These are phyloP conservation scores for Temnothorax rugatulus DNA, from an alignment of 2,888 invertebrate species.

Conservation along the genomic window DNA sequence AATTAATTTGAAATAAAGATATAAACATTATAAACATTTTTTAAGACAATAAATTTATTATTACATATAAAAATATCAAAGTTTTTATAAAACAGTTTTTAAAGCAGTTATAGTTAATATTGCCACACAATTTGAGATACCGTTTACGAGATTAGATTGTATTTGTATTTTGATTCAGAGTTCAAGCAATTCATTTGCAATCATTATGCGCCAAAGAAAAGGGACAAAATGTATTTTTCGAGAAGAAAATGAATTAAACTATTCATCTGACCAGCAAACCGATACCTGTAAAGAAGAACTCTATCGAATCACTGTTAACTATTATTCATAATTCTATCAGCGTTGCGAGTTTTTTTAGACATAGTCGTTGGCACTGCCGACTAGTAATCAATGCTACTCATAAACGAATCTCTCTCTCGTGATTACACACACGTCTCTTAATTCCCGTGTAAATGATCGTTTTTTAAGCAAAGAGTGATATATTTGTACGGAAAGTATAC, in stretches of 20 bases:
- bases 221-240: slow-evolving; percentile 68
- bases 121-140: background rate
- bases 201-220: slow-evolving; percentile 38
- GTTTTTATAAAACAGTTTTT: background rate
- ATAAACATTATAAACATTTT: background rate
- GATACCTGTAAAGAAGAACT: slow-evolving; percentile 77
- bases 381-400: slow-evolving; percentile 51
- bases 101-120: background rate
- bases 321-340: slow-evolving; percentile 73
- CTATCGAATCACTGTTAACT: slow-evolving; percentile 71
- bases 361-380: slow-evolving; percentile 56
- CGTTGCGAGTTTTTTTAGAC: slow-evolving; percentile 63
- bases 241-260: slow-evolving; percentile 61
- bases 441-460: slow-evolving; percentile 48
- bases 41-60: background rate
- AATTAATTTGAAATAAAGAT: background rate
- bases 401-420: slow-evolving; percentile 49
- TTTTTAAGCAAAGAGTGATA: slow-evolving; percentile 60
- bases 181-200: slow-evolving; percentile 44
- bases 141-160: background rate
- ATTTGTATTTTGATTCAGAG: slow-evolving; percentile 45
- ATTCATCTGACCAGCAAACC: slow-evolving; percentile 76
- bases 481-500: slow-evolving; percentile 66
- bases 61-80: slow-evolving; percentile 22
- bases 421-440: slow-evolving; percentile 18